Percentiles rank a stretch among this genome's conserved stretches.
These are phyloP conservation scores for Drosophila meridionalis DNA, from an alignment of 2,888 invertebrate species.

Conservation along the genomic window DNA sequence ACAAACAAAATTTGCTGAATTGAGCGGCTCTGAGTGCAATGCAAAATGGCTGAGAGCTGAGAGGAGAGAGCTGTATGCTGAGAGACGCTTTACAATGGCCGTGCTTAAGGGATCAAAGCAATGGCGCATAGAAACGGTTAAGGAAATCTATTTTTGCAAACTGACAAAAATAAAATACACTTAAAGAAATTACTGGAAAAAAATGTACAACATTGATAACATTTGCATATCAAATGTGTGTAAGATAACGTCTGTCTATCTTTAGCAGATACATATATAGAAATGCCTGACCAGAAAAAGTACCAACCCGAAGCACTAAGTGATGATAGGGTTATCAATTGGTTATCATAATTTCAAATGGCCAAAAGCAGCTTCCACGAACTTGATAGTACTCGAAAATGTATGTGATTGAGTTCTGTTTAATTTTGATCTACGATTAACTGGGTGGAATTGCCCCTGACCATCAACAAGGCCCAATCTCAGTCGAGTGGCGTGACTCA, in stretches of 20 bases:
- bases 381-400: slow-evolving; percentile 10
- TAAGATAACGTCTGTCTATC: background rate
- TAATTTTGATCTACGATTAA: slow-evolving; percentile 34
- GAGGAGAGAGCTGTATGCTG: background rate
- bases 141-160: background rate
- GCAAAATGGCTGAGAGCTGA: background rate
- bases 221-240: background rate
- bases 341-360: slow-evolving; percentile 22
- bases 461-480: background rate
- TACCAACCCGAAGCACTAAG: background rate
- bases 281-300: slow-evolving; percentile 7
- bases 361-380: slow-evolving; percentile 34
- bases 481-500: slow-evolving; percentile 47
- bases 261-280: background rate
- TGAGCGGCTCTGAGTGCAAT: background rate
- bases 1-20: background rate
- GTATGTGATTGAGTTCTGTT: slow-evolving; percentile 23
- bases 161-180: background rate
- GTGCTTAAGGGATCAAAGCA: background rate
- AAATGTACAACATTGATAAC: slow-evolving; percentile 1
- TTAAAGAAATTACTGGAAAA: background rate
- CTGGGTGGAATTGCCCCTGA: background rate
- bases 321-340: slow-evolving; percentile 17
- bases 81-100: background rate
- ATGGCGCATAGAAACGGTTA: background rate